Percentiles rank a stretch among this genome's conserved stretches.
These are phyloP conservation scores for Monopis laevigella DNA, from an alignment of 2,888 invertebrate species.

Conservation along the genomic window DNA sequence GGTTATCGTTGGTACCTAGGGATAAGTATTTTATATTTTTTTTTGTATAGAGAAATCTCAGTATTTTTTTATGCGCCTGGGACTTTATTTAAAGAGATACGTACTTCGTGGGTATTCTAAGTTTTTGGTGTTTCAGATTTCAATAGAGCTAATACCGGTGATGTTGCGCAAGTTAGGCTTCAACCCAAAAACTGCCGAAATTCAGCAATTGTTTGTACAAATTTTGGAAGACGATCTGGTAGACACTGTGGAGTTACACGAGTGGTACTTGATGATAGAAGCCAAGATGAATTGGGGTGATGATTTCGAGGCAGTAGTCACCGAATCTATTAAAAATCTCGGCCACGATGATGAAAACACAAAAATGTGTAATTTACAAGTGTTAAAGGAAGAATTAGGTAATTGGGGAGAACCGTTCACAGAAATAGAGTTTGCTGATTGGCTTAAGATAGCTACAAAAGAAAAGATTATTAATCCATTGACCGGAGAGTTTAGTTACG, in stretches of 20 bases:
- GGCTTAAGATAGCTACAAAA: slow-evolving; percentile 37
- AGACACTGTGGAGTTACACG: slow-evolving; percentile 48
- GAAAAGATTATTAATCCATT: slow-evolving; percentile 41
- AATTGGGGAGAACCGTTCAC: slow-evolving; percentile 48
- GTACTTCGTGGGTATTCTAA: not conserved
- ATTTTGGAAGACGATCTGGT: slow-evolving; percentile 53
- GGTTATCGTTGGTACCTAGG: too few relatives aligned
- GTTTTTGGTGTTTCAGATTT: slow-evolving; percentile 28
- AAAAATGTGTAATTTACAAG: slow-evolving; percentile 36
- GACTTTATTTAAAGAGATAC: not conserved
- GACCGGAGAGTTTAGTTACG: slow-evolving; percentile 36
- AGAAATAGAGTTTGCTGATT: slow-evolving; percentile 48
- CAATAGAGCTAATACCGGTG: slow-evolving; percentile 33
- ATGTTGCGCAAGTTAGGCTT: slow-evolving; percentile 53
- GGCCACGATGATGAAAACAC: slow-evolving; percentile 46
- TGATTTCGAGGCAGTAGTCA: slow-evolving; percentile 42
- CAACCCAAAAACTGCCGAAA: slow-evolving; percentile 47
- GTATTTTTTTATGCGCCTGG: too few relatives aligned
- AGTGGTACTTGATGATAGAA: slow-evolving; percentile 54
- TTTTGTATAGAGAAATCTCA: not conserved
- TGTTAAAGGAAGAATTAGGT: slow-evolving; percentile 39
- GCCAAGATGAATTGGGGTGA: slow-evolving; percentile 51
- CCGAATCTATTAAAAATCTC: slow-evolving; percentile 42
- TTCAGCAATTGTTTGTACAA: slow-evolving; percentile 32
- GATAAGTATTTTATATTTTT: not conserved